Evolutionary conservation across 2,888 invertebrate species (phyloP).

Genomic region (Philonicus albiceps): DNA sequence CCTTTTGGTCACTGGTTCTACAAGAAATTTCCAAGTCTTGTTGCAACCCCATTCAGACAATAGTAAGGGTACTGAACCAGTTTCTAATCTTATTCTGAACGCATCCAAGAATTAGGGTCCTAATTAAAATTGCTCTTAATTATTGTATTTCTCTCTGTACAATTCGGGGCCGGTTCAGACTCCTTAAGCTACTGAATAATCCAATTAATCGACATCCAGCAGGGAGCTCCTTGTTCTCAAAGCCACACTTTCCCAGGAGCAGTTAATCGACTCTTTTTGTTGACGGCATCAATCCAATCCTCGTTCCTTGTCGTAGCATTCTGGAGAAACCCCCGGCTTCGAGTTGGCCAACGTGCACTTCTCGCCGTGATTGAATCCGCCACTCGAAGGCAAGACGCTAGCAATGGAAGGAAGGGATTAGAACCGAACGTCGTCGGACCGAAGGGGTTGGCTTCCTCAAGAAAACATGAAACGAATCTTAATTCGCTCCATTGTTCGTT

Average conservation of each 20-base stretch:
- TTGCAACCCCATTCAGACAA: neutral
- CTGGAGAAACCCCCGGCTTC: neutral
- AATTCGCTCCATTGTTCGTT: constrained; percentile 47
- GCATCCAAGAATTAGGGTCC: neutral
- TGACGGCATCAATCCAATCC: neutral
- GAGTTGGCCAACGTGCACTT: neutral
- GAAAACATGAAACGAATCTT: constrained; percentile 45
- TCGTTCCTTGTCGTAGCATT: neutral
- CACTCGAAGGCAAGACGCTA: constrained; percentile 5
- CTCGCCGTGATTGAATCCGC: constrained; percentile 11
- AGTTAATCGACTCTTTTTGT: constrained; percentile 9
- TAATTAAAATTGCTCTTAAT: neutral
- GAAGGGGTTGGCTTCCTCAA: constrained; percentile 19
- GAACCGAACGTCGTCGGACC: neutral
- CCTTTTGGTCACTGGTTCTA: neutral
- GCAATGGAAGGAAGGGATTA: constrained; percentile 2
- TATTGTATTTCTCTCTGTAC: neutral
- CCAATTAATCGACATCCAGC: constrained; percentile 36
- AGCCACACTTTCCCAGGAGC: constrained; percentile 15
- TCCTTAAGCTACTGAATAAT: constrained; percentile 19
- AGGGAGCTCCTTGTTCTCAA: neutral
- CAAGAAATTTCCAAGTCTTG: neutral
- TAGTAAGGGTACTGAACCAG: neutral
- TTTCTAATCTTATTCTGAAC: neutral
- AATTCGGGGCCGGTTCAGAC: neutral